A percentile compares a stretch with the other conserved stretches of the same genome.
phyloP scores from a whole-genome alignment of 2,888 invertebrate species.

The Pollenia angustigena region DNA sequence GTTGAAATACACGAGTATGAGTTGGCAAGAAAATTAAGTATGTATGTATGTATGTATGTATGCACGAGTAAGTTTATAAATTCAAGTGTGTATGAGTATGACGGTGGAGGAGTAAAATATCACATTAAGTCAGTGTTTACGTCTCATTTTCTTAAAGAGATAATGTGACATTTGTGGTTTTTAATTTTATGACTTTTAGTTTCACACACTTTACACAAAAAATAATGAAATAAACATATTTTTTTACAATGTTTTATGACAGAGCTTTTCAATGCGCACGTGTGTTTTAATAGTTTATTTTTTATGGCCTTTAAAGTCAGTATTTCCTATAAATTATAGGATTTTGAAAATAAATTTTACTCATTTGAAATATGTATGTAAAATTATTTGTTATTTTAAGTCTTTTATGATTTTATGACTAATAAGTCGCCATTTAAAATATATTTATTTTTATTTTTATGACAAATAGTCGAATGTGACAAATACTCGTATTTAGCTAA shows the following conservation, averaged over 20 bases:
- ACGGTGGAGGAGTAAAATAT: conserved; percentile 44
- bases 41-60: background rate
- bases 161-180: conserved; percentile 69
- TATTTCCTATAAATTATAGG: background rate
- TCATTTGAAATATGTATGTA: background rate
- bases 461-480: no score
- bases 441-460: no score
- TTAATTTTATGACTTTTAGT: conserved; percentile 63
- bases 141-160: conserved; percentile 63
- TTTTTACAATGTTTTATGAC: conserved; percentile 19
- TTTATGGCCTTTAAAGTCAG: conserved; percentile 23
- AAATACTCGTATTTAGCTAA: no score
- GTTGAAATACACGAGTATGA: conserved; percentile 32
- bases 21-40: conserved; percentile 8
- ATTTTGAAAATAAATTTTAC: no score
- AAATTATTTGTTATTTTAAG: no score
- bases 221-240: background rate
- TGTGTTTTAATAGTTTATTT: background rate
- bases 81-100: background rate
- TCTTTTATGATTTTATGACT: no score
- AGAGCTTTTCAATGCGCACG: background rate
- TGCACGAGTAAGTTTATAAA: background rate
- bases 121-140: conserved; percentile 59
- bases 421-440: no score
- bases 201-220: conserved; percentile 42